A percentile compares a stretch with the other conserved stretches of the same genome.
These are phyloP conservation scores for Anorthoa munda DNA, from an alignment of 2,888 invertebrate species.

Conservation along the genomic window DNA sequence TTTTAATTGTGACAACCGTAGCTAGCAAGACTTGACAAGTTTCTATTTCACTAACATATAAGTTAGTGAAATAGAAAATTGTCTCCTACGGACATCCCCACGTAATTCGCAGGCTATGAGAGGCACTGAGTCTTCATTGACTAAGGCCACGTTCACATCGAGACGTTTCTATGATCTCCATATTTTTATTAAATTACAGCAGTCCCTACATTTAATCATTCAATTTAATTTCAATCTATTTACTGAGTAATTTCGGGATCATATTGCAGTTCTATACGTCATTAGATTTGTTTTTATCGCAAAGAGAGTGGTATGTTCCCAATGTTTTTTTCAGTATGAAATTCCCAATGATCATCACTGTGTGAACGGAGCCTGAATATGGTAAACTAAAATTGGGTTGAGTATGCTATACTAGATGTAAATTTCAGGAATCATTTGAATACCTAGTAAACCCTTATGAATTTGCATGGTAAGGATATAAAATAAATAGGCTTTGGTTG, in stretches of 20 bases:
- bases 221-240: too few species aligned
- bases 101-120: constrained; percentile 53
- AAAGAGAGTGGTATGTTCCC: too few species aligned
- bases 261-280: too few species aligned
- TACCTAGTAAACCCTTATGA: neutral
- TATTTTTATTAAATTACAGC: too few species aligned
- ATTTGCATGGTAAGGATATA: neutral
- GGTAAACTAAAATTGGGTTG: constrained; percentile 9
- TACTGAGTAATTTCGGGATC: too few species aligned
- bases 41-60: too few species aligned
- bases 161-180: too few species aligned
- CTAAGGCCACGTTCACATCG: constrained; percentile 5
- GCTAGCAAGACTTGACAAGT: too few species aligned
- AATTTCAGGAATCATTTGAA: constrained; percentile 28
- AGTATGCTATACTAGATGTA: constrained; percentile 6
- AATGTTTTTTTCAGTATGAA: too few species aligned
- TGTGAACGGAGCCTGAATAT: neutral
- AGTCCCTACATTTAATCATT: too few species aligned
- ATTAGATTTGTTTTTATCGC: too few species aligned
- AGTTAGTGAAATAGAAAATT: constrained; percentile 72
- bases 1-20: constrained; percentile 88
- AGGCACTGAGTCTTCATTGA: constrained; percentile 45
- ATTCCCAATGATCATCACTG: too few species aligned
- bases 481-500: neutral
- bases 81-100: constrained; percentile 57